Base-by-base conservation (phyloP, 1,140 invertebrate species). In the Conopomorpha cramerella region DNA sequence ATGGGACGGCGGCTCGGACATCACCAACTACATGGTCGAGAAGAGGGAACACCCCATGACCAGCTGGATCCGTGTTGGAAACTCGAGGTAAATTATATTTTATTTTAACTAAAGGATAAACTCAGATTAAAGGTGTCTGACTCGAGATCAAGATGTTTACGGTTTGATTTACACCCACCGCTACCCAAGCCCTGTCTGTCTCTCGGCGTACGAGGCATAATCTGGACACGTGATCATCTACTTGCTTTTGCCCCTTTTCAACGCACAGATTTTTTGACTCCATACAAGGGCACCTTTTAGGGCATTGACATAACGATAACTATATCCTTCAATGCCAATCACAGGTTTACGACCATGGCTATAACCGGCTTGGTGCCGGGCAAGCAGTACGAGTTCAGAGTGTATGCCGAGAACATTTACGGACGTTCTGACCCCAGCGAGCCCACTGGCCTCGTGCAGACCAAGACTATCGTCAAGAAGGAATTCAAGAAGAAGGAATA, bases 321-420 rank as follows among this genome's bases (percentile, higher is more conserved):
- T 4, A 10, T 10, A 23, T 4, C 19, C 10, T 11, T 30, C 11
- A 7, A 11, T 30, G 4, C 10, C 6, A 35, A 38, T 16, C 10
- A 2, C 39, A 79, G 92, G 42, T 92, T 96, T 61, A 94, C 89
- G n/a, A 89, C 91, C 23, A 92, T 96, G 74, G 93, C 93, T 7
- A 86, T 97, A 1, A 90, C 86, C 33, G 89, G 89, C 13, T 70
- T 98, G 2, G 88, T 88, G 36, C 86, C 94, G 1, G 93, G 94
- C 44, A 93, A 96, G 51, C 88, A 95, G 56, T 99, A 99, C 71
- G 92, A 97, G 65, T 99, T 99, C 86, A 79, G 98, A 37, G 88
- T 99, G 0, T 95, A 91, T 55, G 96, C 97, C 63, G 84, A 99
- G 67, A 99, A 99, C 67, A 91, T 98, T 10, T 95, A 98, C 61